Base-by-base conservation (phyloP, 2,797 vertebrate genomes). In the Rhadinocentrus ornatus region DNA sequence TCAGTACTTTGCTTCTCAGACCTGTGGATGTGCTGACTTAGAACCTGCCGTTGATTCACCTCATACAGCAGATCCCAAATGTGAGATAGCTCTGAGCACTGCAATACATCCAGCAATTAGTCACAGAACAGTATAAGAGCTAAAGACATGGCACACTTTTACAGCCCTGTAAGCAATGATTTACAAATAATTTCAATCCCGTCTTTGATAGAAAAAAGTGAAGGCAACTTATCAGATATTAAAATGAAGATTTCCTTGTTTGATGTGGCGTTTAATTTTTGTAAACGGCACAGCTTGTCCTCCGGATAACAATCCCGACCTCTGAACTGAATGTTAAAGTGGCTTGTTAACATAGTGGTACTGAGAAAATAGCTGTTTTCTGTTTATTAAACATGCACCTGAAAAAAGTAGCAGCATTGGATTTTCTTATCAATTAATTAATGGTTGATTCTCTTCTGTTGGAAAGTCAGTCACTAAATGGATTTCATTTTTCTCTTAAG, bases 11-110 rank as follows among this genome's bases (percentile, higher is more conserved):
- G 62, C 62, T 58, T 48, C 67, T 62, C 26, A 37, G 67, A 71
- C 59, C 55, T 29, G 58, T 4, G 20, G 79, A 78, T 84, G 73
- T 89, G 83, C 86, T 87, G 85, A 89, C 83, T 80, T 66, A 26
- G 73, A 73, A 22, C 59, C 22, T 54, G 48, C 67, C 80, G 73
- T 84, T 56, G 9, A 53, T 84, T 75, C 78, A 73, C 60, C 78
- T 75, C 62, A 80, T 70, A 50, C 48, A 24, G n/a, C 22, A 34
- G 78, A 65, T 82, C 80, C 72, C 71, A 2, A 18, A 81, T 67
- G 85, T 77, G 65, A 61, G 80, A 78, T 62, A 71, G 63, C 62
- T 54, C 6, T 0, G 1, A 69, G 74, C 18, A n/a, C 44, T 9
- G 44, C 20, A 66, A 62, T 50, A 62, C 54, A 55, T 20, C 3